These are phyloP conservation scores for Bryconaethiops microstoma DNA, from an alignment of 2,797 vertebrate species.

Conservation along the genomic window DNA sequence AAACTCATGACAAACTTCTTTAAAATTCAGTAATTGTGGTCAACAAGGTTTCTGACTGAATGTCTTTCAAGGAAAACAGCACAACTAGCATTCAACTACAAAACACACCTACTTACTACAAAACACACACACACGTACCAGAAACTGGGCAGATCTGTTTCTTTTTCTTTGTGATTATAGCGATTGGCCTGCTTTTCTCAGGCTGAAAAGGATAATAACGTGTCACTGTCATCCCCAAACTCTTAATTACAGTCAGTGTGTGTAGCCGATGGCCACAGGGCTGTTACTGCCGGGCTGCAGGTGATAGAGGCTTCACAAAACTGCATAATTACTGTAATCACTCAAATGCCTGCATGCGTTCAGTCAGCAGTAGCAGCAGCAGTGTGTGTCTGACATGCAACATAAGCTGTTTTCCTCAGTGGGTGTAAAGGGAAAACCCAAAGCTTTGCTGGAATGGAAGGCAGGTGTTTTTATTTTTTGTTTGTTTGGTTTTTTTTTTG, in stretches of 20 bases:
- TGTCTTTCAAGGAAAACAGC: background rate
- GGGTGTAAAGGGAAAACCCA: background rate
- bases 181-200: background rate
- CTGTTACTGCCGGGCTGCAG: constrained; percentile 52
- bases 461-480: background rate
- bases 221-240: constrained; percentile 35
- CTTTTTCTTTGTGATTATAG: constrained; percentile 20
- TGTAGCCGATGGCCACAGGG: constrained; percentile 50
- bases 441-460: background rate
- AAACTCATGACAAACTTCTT: background rate
- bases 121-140: no score
- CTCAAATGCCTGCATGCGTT: constrained; percentile 9
- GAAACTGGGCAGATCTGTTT: background rate
- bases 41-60: background rate
- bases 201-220: constrained; percentile 51
- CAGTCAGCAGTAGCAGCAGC: background rate
- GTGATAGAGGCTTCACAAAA: constrained; percentile 34
- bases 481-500: background rate
- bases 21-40: background rate
- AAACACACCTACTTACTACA: no score
- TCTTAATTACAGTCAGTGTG: constrained; percentile 61
- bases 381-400: background rate
- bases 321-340: constrained; percentile 61
- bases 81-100: background rate
- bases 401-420: background rate